phyloP scores from a whole-genome alignment of 2,113 vertebrate genomes.

The Callionymus lyra region DNA sequence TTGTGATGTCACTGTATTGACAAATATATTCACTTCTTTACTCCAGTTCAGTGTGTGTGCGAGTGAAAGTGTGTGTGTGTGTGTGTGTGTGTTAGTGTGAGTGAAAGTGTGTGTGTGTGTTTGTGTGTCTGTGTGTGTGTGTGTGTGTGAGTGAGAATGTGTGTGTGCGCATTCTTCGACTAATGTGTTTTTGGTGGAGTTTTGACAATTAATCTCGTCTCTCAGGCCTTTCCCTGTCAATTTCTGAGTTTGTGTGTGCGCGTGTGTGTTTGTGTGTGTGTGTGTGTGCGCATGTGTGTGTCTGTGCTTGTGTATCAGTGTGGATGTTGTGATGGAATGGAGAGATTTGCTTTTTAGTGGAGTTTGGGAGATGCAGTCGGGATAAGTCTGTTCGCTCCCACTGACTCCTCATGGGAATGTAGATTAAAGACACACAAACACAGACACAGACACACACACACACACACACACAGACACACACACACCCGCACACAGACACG shows the following conservation, averaged over 20 bases:
- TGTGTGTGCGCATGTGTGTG: conserved; percentile 15
- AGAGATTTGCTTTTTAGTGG: conserved; percentile 49
- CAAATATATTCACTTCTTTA: no score
- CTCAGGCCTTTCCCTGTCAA: no score
- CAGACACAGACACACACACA: conserved; percentile 11
- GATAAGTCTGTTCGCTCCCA: conserved; percentile 62
- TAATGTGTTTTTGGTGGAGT: no score
- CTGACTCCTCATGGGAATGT: conserved; percentile 47
- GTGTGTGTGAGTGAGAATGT: no score
- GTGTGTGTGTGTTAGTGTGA: no score
- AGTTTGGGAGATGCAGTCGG: conserved; percentile 63
- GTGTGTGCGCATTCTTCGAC: no score
- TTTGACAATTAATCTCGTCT: no score
- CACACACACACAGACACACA: conserved; percentile 19
- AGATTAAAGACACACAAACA: conserved; percentile 55
- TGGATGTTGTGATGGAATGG: conserved; percentile 13
- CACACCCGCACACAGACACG: conserved; percentile 4
- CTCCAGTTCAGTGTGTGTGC: no score
- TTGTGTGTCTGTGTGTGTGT: no score
- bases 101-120: no score
- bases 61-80: no score
- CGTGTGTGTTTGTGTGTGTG: conserved; percentile 2
- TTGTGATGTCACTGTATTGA: no score
- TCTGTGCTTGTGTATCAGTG: conserved; percentile 9
- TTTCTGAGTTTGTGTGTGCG: conserved; percentile 1